Base-by-base conservation (phyloP, 2,888 invertebrate species). In the Macrostomum cliftonense region DNA sequence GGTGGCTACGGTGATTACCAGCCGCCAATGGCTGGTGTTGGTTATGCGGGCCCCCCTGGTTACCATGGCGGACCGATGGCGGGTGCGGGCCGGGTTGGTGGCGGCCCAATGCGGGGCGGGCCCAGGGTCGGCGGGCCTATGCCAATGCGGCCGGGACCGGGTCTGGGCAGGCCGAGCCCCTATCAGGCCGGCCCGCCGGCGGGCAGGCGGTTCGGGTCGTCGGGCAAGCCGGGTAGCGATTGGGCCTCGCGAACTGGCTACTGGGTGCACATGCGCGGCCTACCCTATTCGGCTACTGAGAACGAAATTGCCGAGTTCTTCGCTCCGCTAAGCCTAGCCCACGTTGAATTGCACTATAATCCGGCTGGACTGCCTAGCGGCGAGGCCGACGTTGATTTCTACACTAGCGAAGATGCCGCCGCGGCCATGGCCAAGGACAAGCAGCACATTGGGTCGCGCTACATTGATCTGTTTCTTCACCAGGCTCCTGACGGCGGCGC, bases 361-460 rank as follows among this genome's bases (percentile, higher is more conserved):
- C 80, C 79, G 65, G 88, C 91, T 71, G 87, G 87, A 13, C 76
- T 89, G 52, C 86, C 91, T 9, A 87, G 88, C 9, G 93, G 93
- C 2, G 89, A 89, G 69, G 91, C 91, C 1, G 87, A 91, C 68
- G 88, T 89, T 1, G 86, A 85, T 64, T 95, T 93, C 65, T 81
- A 79, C 39, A 79, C 81, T 45, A 84, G 88, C 62, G 85, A 87
- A 50, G 91, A 93, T 63, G 88, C 89, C 12, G 78, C 81, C 61
- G 75, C 81, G 71, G 83, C 78, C 9, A 79, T 79, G 78, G 73
- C 74, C 36, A 77, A 77, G 68, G 78, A 73, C 58, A 68, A 68
- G 56, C 62, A 64, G 20, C 62, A 68, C 54, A 72, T 73, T 63
- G 67, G 73, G 50, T 63, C 65, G 47, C 56, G 68, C 28, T 93